These are phyloP conservation scores for Pseudochirops corinnae DNA, from an alignment of 2,797 vertebrate genomes.

Conservation along the genomic window DNA sequence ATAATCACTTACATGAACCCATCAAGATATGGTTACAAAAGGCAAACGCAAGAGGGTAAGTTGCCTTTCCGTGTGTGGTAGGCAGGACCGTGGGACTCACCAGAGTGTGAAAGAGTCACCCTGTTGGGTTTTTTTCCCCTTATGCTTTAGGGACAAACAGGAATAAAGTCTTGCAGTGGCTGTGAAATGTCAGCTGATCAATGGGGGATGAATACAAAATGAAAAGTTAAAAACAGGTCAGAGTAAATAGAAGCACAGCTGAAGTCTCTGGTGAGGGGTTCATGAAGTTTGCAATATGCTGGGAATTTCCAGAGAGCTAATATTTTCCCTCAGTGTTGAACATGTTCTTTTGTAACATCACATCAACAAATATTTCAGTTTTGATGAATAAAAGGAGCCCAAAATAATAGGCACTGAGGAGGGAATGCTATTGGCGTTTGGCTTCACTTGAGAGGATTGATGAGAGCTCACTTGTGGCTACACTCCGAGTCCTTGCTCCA, in stretches of 20 bases:
- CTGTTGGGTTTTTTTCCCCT: slow-evolving; percentile 20
- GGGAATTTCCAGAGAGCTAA: slow-evolving; percentile 67
- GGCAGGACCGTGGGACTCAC: not conserved
- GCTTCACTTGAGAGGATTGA: slow-evolving; percentile 22
- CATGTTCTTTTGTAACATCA: slow-evolving; percentile 59
- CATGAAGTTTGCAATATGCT: slow-evolving; percentile 53
- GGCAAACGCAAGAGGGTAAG: not conserved
- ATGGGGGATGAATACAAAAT: slow-evolving; percentile 41
- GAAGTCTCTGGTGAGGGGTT: slow-evolving; percentile 47
- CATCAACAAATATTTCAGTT: slow-evolving; percentile 60
- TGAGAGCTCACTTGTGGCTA: slow-evolving; percentile 24
- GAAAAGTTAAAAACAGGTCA: slow-evolving; percentile 59
- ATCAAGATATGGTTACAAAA: not conserved
- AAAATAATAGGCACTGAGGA: slow-evolving; percentile 53
- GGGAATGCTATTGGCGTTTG: slow-evolving; percentile 55
- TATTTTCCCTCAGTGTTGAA: slow-evolving; percentile 58
- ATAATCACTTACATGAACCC: not conserved
- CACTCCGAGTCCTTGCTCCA: slow-evolving; percentile 20
- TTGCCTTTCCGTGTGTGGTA: not conserved
- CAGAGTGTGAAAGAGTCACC: not conserved
- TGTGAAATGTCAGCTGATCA: slow-evolving; percentile 59
- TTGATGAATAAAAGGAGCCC: slow-evolving; percentile 49
- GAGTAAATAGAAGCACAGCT: slow-evolving; percentile 34
- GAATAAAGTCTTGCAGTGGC: slow-evolving; percentile 26
- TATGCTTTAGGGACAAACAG: slow-evolving; percentile 19